These are phyloP conservation scores for human DNA, from an alignment of 2,113 vertebrate genomes.

Conservation along the genomic window GRCh38 chrX:68700001-68700500, in stretches of 20 bases:
- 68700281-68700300: not conserved
- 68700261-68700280: not conserved
- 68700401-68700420: not conserved
- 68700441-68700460: constrained; percentile 19
- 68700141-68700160: constrained; percentile 66
- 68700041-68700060: not conserved
- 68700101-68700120: constrained; percentile 52
- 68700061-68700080: not conserved
- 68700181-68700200: not conserved
- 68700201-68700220: not conserved
- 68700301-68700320: not conserved
- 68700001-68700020: not conserved
- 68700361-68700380: not conserved
- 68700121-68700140: constrained; percentile 10
- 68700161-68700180: constrained; percentile 18
- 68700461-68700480: constrained; percentile 57
- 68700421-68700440: not conserved
- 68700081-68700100: constrained; percentile 41
- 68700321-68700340: not conserved
- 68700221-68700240: constrained; percentile 32
- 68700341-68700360: not conserved
- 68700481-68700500: constrained; percentile 6
- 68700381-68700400: not conserved
- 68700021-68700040: constrained; percentile 29
- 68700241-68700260: constrained; percentile 29